Evolutionary conservation across 2,888 invertebrate species (phyloP).

Genomic region (Melanostoma mellinum): DNA sequence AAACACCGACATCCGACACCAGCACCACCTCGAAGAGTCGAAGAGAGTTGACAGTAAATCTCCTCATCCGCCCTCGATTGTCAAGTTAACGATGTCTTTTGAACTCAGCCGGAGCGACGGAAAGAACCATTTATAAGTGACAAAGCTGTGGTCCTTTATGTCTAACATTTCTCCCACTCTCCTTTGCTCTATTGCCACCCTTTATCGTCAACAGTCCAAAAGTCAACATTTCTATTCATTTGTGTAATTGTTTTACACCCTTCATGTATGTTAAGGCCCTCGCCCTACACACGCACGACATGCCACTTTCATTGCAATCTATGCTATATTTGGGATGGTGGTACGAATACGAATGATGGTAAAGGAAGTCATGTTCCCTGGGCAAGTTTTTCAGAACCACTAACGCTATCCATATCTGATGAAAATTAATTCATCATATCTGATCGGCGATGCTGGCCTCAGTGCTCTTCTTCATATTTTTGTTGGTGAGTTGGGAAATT

Average conservation of each 20-base stretch:
- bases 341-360: conserved; percentile 13
- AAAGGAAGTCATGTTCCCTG: conserved; percentile 14
- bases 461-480: neutral
- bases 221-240: conserved; percentile 63
- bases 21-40: too few species aligned
- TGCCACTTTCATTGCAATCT: neutral
- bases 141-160: neutral
- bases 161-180: neutral
- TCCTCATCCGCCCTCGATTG: too few species aligned
- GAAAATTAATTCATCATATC: conserved; percentile 70
- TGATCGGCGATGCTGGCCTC: conserved; percentile 18
- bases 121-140: neutral
- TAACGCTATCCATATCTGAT: conserved; percentile 58
- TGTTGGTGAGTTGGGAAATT: neutral
- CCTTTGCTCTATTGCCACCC: neutral
- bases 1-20: too few species aligned
- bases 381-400: conserved; percentile 49
- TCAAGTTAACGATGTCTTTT: too few species aligned
- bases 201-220: conserved; percentile 5
- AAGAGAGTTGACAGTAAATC: too few species aligned
- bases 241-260: conserved; percentile 65
- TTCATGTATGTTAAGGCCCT: conserved; percentile 49
- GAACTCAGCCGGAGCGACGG: too few species aligned
- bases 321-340: conserved; percentile 49
- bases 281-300: conserved; percentile 46